Evolutionary conservation across 2,113 vertebrate genomes (phyloP).

Genomic region (Illadopsis cleaveri): DNA sequence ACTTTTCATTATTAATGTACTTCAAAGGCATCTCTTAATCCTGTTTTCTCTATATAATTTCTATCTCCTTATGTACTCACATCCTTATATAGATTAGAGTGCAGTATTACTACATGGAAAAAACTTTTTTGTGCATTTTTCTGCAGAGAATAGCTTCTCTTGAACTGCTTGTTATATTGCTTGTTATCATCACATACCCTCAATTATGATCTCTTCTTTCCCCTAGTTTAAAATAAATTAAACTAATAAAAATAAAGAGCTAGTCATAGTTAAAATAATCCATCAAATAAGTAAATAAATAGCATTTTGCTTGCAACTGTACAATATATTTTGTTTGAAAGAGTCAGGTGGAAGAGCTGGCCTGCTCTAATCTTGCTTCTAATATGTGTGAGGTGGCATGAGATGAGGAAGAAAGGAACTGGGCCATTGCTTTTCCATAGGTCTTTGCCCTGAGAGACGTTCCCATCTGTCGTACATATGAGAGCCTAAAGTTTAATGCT

Average conservation of each 20-base stretch:
- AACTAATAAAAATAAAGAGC: background rate
- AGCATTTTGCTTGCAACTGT: background rate
- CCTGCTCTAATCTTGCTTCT: background rate
- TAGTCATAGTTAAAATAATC: background rate
- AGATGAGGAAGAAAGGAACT: background rate
- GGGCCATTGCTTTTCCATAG: background rate
- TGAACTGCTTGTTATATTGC: background rate
- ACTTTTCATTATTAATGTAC: background rate
- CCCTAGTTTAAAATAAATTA: background rate
- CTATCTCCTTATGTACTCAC: background rate
- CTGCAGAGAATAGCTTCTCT: background rate
- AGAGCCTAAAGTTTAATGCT: background rate
- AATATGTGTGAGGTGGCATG: rapidly evolving
- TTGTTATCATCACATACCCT: background rate
- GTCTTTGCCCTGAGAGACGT: background rate
- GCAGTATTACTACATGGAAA: rapidly evolving
- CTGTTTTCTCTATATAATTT: background rate
- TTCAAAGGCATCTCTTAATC: background rate
- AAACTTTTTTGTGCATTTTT: background rate
- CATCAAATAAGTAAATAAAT: background rate
- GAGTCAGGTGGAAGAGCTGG: background rate
- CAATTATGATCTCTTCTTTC: background rate
- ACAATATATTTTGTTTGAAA: background rate
- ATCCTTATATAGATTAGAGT: background rate
- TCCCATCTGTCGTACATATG: background rate